Base-by-base conservation (phyloP, 2,888 invertebrate species). In the Tetranychus piercei region DNA sequence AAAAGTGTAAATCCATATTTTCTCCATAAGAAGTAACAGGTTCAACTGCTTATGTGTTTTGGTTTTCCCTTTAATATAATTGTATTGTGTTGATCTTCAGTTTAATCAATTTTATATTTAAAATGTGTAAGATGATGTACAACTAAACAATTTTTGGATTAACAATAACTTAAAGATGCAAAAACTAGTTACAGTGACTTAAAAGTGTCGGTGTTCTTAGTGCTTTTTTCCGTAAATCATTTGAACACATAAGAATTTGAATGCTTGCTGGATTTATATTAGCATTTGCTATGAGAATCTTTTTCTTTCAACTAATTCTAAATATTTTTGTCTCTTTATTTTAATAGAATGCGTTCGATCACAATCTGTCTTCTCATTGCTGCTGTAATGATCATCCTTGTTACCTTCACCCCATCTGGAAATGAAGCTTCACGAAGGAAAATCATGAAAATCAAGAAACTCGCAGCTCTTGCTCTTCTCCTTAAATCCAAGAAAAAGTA, bases 401-500 rank as follows among this genome's bases (percentile, higher is more conserved):
- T 69, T 2, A 23, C 69, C 11, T 69, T 69, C 69, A 22, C 22
- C 11, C 69, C 69, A 23, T 23, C 20, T 11, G 20, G 22, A 9
- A 69, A 69, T 69, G 22, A 69, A 22, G 69, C 69, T 11, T 69
- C 69, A 23, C 69, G 69, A 20, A 69, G 69, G 34, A 69, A 69
- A 23, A 18, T 69, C 34, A 23, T 23, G n/a, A 69, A 69, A 69
- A 20, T 69, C 69, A 69, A 69, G 34, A 23, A 23, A 69, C 22
- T 23, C 34, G 34, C 34, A 11, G 69, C 69, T 69, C 69, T 69
- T 23, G 69, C 69, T 22, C 34, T 69, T 20, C 69, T 69, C 22
- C 69, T 69, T 69, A 69, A 69, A 15, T 23, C 22, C 34, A 69
- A 69, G 22, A 69, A 69, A 22, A 69, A 69, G 69, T 69, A 69